Conservation (phyloP, 2,888 invertebrate genomes). For the Torymus auratus region DNA sequence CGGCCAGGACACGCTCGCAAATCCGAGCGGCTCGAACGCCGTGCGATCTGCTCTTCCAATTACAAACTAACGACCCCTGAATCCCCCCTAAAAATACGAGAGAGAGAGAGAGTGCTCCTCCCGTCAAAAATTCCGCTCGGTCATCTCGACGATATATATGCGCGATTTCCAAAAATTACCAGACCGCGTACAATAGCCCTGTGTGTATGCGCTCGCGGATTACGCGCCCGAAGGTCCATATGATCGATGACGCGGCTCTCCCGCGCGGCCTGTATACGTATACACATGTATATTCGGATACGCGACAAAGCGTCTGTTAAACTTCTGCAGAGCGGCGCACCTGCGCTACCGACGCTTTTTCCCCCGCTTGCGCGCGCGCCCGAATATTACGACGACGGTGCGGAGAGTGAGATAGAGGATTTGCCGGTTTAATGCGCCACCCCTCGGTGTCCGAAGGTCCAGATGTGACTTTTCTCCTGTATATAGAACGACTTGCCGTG, state of each 20-base stretch:
- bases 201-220: background rate
- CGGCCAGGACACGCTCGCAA: background rate
- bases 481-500: background rate
- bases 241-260: slow-evolving; percentile 27
- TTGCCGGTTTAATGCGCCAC: slow-evolving; percentile 28
- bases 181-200: background rate
- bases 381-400: slow-evolving; percentile 1
- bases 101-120: too few species aligned
- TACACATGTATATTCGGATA: background rate
- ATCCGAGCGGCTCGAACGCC: slow-evolving; percentile 13
- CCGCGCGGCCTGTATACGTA: background rate
- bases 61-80: background rate
- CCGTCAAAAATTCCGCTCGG: slow-evolving; percentile 5
- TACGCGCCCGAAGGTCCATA: background rate
- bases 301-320: background rate
- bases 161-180: background rate
- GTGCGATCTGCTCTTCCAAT: slow-evolving; percentile 5
- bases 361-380: background rate
- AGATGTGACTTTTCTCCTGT: slow-evolving; percentile 51
- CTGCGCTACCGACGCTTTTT: slow-evolving; percentile 14
- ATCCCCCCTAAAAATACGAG: slow-evolving; percentile 15
- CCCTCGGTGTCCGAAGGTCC: slow-evolving; percentile 28
- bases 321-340: slow-evolving; percentile 18
- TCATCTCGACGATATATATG: slow-evolving; percentile 16
- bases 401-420: slow-evolving; percentile 14